Percentiles rank a stretch among this genome's conserved stretches.
phyloP scores from a whole-genome alignment of 2,113 vertebrate species.

The Peromyscus polionotus region DNA sequence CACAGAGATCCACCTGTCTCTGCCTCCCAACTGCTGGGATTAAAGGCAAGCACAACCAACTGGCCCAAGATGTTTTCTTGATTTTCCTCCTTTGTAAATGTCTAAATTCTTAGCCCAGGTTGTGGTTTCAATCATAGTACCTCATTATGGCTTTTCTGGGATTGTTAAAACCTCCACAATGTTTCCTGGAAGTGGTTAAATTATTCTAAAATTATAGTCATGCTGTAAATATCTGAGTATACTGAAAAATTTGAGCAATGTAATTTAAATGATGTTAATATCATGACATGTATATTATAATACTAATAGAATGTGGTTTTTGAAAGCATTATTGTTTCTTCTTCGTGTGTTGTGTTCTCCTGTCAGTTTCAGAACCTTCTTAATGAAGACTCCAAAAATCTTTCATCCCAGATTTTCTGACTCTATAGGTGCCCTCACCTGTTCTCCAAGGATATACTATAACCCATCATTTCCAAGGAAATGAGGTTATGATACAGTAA shows the following conservation, averaged over 20 bases:
- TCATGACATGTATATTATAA: neutral
- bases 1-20: neutral
- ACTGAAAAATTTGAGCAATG: neutral
- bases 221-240: neutral
- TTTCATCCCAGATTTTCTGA: neutral
- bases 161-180: accelerated
- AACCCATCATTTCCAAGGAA: neutral
- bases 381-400: neutral
- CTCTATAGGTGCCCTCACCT: too few relatives aligned
- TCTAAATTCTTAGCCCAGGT: neutral
- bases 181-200: neutral
- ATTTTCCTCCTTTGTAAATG: neutral
- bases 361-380: neutral
- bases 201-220: neutral
- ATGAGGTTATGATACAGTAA: too few relatives aligned
- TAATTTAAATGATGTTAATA: neutral
- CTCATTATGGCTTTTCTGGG: neutral
- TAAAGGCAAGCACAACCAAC: neutral
- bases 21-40: neutral
- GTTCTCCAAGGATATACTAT: too few relatives aligned
- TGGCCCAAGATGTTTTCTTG: neutral
- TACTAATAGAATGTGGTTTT: neutral
- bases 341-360: too few relatives aligned
- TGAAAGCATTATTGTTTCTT: neutral
- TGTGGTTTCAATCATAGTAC: neutral